phyloP scores from a whole-genome alignment of 2,888 invertebrate species.

The Lasioglossum marginatum region DNA sequence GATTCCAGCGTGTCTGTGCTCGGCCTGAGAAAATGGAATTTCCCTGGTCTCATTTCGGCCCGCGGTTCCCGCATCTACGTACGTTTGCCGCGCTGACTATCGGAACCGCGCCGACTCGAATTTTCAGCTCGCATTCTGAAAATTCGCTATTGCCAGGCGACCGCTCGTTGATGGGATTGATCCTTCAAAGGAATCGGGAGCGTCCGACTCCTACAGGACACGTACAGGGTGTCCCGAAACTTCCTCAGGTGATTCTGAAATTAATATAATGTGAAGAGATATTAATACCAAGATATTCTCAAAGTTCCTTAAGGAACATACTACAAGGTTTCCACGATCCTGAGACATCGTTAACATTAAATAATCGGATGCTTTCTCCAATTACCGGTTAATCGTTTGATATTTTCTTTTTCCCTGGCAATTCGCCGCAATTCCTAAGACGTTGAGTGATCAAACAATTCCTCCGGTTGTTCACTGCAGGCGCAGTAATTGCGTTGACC shows the following conservation, averaged over 20 bases:
- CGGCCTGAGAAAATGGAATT: conserved; percentile 57
- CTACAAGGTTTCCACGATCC: background rate
- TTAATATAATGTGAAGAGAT: background rate
- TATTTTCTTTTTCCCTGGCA: conserved; percentile 9
- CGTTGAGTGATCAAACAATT: conserved; percentile 27
- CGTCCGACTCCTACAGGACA: background rate
- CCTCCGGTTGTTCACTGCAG: conserved; percentile 29
- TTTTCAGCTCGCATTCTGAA: conserved; percentile 24
- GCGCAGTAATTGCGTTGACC: conserved; percentile 27
- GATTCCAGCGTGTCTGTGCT: conserved; percentile 36
- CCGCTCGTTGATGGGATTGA: background rate
- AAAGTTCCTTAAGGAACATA: background rate
- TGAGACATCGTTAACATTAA: background rate
- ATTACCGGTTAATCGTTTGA: background rate
- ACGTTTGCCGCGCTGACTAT: background rate
- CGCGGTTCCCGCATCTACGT: conserved; percentile 31
- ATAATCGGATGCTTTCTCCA: too few species aligned
- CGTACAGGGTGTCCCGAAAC: background rate
- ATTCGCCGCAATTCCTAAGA: conserved; percentile 27
- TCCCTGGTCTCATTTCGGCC: conserved; percentile 43
- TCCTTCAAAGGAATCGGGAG: background rate
- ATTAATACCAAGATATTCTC: background rate
- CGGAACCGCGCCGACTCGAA: conserved; percentile 17
- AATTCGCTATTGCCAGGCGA: background rate
- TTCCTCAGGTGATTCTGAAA: background rate